These are phyloP conservation scores for Cotesia vestalis DNA, from an alignment of 1,140 invertebrate species.

Conservation along the genomic window DNA sequence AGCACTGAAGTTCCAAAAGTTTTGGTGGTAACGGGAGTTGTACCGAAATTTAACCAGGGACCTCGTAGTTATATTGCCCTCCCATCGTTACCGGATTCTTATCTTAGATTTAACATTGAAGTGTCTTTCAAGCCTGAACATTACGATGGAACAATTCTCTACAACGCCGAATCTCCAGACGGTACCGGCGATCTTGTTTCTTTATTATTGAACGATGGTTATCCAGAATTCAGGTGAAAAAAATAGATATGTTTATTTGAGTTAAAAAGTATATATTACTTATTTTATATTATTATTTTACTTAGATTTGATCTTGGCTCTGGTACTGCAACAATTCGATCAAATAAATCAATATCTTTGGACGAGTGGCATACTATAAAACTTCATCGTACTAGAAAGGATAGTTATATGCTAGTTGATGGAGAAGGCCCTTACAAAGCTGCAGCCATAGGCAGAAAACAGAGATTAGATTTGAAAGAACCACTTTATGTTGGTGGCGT, in stretches of 20 bases:
- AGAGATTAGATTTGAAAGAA: conserved; percentile 80
- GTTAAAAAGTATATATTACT: too few species aligned
- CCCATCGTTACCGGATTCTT: conserved; percentile 78
- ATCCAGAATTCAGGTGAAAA: conserved; percentile 77
- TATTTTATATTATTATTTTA: neutral
- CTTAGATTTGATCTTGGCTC: conserved; percentile 80
- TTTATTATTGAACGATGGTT: conserved; percentile 78
- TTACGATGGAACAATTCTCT: conserved; percentile 83
- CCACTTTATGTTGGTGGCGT: conserved; percentile 88
- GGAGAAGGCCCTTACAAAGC: conserved; percentile 74
- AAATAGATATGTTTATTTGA: conserved; percentile 21
- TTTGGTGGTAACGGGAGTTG: conserved; percentile 80
- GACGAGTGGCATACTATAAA: conserved; percentile 89
- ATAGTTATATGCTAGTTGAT: conserved; percentile 85
- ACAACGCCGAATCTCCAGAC: conserved; percentile 77
- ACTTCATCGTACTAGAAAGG: conserved; percentile 75
- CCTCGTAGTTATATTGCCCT: conserved; percentile 79
- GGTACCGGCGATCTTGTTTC: conserved; percentile 82
- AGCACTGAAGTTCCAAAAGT: conserved; percentile 74
- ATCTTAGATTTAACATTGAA: conserved; percentile 85
- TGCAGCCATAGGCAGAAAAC: conserved; percentile 70
- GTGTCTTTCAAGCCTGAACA: conserved; percentile 87
- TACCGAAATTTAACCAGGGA: conserved; percentile 85
- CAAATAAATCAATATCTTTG: conserved; percentile 73
- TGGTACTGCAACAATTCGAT: conserved; percentile 75